phyloP scores from a whole-genome alignment of 2,888 invertebrate genomes.

The Panorpa germanica region DNA sequence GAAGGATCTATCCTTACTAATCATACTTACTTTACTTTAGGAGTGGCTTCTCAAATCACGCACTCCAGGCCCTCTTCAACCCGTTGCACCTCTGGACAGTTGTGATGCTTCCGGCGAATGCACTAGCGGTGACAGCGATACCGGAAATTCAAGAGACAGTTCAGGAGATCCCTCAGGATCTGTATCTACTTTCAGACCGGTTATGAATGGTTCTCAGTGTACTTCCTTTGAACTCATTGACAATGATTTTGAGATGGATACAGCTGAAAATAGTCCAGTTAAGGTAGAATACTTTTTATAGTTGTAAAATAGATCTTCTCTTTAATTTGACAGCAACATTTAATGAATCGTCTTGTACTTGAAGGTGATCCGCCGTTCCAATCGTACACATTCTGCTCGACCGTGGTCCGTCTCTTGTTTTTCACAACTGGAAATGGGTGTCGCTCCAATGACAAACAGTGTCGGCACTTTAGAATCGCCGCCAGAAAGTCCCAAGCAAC shows the following conservation, averaged over 20 bases:
- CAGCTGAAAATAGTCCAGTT: too few species aligned
- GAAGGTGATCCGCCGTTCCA: too few species aligned
- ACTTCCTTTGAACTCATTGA: too few species aligned
- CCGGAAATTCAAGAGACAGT: conserved; percentile 15
- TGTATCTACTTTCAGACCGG: too few species aligned
- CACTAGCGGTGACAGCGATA: conserved; percentile 24
- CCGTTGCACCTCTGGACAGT: conserved; percentile 18
- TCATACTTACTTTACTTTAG: conserved; percentile 13
- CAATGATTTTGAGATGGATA: too few species aligned
- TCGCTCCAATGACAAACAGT: conserved; percentile 24
- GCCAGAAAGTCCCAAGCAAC: conserved; percentile 21
- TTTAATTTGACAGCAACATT: too few species aligned
- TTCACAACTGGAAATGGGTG: conserved; percentile 34
- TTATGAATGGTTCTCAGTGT: too few species aligned
- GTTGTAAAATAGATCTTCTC: too few species aligned
- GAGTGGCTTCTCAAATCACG: conserved; percentile 22
- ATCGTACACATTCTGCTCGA: conserved; percentile 28
- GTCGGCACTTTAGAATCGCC: conserved; percentile 15
- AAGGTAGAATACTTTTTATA: too few species aligned
- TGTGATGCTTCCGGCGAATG: conserved; percentile 85
- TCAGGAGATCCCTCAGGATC: too few species aligned
- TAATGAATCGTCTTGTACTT: too few species aligned
- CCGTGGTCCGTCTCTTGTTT: conserved; percentile 84
- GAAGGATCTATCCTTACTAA: too few species aligned
- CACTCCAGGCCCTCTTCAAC: conserved; percentile 5